These are phyloP conservation scores for Dinocampus coccinellae DNA, from an alignment of 2,888 invertebrate species.

Conservation along the genomic window DNA sequence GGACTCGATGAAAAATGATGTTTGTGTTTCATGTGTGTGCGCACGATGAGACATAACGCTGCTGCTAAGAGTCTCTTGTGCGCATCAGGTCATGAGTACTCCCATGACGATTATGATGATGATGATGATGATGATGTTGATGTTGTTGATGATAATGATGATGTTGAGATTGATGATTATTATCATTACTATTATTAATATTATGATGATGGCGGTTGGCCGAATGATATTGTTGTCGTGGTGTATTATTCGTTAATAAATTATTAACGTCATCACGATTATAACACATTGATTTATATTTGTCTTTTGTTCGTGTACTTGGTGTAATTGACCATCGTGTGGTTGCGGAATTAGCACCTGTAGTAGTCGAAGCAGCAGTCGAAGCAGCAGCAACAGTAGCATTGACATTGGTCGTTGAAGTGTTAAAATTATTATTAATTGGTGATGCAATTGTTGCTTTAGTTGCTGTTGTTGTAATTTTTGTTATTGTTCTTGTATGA, in stretches of 20 bases:
- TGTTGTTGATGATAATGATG: slow-evolving; percentile 1
- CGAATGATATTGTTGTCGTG: slow-evolving; percentile 16
- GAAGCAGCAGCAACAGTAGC: slow-evolving; percentile 5
- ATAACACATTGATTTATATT: slow-evolving; percentile 11
- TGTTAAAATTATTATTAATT: slow-evolving; percentile 16
- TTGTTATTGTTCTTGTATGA: not conserved
- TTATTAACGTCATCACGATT: slow-evolving; percentile 15
- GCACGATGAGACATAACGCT: slow-evolving; percentile 31
- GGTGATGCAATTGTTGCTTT: slow-evolving; percentile 12
- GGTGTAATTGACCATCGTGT: slow-evolving; percentile 7
- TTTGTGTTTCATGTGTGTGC: not conserved
- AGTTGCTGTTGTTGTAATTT: not conserved
- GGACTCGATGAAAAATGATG: not conserved
- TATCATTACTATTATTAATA: not conserved
- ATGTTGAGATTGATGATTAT: not conserved
- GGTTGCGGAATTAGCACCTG: not conserved
- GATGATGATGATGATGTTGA: slow-evolving; percentile 3
- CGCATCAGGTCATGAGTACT: slow-evolving; percentile 22
- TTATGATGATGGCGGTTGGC: not conserved
- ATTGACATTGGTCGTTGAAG: slow-evolving; percentile 13
- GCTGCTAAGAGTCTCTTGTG: slow-evolving; percentile 34
- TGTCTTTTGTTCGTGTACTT: slow-evolving; percentile 5
- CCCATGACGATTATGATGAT: slow-evolving; percentile 10
- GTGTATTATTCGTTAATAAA: slow-evolving; percentile 13
- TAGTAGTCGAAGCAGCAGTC: not conserved